phyloP scores from a whole-genome alignment of 92 coral and sea anemone species.

The Porites divaricata region DNA sequence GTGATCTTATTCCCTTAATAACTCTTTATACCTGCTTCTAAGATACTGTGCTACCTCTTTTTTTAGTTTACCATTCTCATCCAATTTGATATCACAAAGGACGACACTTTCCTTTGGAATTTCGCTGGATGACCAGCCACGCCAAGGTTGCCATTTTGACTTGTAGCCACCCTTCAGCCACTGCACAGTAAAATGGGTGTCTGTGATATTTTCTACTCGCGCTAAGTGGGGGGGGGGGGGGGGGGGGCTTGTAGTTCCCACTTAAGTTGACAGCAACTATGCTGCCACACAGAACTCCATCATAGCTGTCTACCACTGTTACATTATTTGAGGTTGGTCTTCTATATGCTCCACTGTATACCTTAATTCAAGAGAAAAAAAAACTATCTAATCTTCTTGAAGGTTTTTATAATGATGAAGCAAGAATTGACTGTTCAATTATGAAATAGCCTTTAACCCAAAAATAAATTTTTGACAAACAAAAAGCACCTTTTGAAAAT shows the following conservation, averaged over 20 bases:
- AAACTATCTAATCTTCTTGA: neutral
- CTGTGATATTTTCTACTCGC: constrained; percentile 16
- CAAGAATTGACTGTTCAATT: too few species aligned
- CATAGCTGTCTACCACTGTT: constrained; percentile 26
- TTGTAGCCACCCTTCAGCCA: constrained; percentile 54
- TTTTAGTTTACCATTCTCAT: constrained; percentile 38
- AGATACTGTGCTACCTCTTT: constrained; percentile 41
- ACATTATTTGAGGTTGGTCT: constrained; percentile 37
- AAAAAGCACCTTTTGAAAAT: too few species aligned
- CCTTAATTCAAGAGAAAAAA: constrained; percentile 1
- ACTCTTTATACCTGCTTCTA: constrained; percentile 38
- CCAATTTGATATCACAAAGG: constrained; percentile 29
- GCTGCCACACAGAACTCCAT: constrained; percentile 30
- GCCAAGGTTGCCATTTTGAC: constrained; percentile 46
- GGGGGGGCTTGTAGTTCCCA: constrained; percentile 34
- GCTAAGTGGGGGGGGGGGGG: too few species aligned
- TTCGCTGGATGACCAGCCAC: constrained; percentile 30
- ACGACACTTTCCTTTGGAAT: constrained; percentile 59
- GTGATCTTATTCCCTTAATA: neutral
- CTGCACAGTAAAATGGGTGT: constrained; percentile 10
- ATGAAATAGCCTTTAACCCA: too few species aligned
- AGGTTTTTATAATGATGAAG: neutral
- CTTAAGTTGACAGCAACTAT: constrained; percentile 51
- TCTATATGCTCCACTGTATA: constrained; percentile 41
- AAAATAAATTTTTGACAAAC: too few species aligned